phyloP scores from a whole-genome alignment of 2,888 invertebrate species.

The Philonicus albiceps region DNA sequence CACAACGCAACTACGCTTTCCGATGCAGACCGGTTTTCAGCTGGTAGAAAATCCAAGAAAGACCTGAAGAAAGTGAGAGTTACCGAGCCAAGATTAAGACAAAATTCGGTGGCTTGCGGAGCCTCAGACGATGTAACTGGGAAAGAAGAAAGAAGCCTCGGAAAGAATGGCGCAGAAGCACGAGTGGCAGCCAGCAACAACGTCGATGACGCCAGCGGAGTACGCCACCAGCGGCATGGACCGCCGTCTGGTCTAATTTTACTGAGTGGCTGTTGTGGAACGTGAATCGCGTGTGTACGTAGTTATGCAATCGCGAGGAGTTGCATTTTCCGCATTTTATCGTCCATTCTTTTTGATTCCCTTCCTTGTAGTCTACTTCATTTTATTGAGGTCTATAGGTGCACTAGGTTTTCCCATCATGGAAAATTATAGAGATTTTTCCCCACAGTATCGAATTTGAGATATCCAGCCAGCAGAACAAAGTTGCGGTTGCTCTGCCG shows the following conservation, averaged over 20 bases:
- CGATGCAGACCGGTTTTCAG: background rate
- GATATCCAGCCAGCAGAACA: background rate
- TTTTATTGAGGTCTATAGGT: conserved; percentile 11
- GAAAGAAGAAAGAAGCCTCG: background rate
- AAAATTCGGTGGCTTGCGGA: background rate
- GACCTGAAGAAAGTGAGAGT: conserved; percentile 31
- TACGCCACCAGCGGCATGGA: background rate
- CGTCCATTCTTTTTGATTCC: conserved; percentile 4
- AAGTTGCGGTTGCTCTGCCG: background rate
- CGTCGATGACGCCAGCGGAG: background rate
- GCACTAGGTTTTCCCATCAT: conserved; percentile 5
- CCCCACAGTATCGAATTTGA: conserved; percentile 20
- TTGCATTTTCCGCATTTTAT: conserved; percentile 37
- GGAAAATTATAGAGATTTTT: conserved; percentile 21
- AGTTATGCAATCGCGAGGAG: conserved; percentile 26
- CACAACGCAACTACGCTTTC: background rate
- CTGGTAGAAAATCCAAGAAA: background rate
- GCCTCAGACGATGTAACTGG: background rate
- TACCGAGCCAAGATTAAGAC: background rate
- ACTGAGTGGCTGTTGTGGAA: conserved; percentile 16
- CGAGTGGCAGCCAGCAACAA: background rate
- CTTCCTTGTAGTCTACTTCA: conserved; percentile 29
- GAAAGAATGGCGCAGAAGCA: background rate
- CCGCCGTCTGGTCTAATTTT: conserved; percentile 20
- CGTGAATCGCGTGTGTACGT: conserved; percentile 32